Percentiles rank a stretch among this genome's conserved stretches.
Conservation (phyloP, 2,797 vertebrate species). For the Rhincodon typus region DNA sequence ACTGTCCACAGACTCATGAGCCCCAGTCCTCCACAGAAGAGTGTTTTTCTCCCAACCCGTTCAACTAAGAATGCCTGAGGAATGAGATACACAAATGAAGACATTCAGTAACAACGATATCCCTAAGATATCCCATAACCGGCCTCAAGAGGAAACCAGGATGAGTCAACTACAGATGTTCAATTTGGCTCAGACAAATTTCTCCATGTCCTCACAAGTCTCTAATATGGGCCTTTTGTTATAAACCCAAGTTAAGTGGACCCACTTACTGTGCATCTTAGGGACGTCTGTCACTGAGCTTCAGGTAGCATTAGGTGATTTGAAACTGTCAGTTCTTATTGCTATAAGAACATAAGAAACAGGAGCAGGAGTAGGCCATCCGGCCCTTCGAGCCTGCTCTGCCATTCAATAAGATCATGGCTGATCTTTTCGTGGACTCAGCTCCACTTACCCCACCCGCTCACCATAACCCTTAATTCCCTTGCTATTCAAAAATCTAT, state of each 20-base stretch:
- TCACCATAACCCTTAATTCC: too few species aligned
- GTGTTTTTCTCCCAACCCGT: constrained; percentile 10
- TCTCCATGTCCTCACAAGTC: neutral
- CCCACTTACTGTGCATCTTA: neutral
- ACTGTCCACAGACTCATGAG: constrained; percentile 4
- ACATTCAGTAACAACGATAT: neutral
- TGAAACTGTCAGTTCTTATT: neutral
- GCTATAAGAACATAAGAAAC: too few species aligned
- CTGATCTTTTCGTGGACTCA: too few species aligned
- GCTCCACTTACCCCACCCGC: too few species aligned
- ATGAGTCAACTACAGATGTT: neutral
- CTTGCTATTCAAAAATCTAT: too few species aligned
- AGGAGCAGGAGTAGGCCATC: too few species aligned
- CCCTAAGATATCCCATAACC: too few species aligned
- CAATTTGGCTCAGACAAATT: neutral
- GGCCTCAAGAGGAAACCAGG: neutral
- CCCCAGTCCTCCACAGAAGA: constrained; percentile 6
- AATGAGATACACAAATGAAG: neutral
- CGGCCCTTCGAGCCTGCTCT: too few species aligned
- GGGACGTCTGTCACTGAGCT: neutral
- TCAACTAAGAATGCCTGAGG: neutral
- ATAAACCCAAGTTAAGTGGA: neutral
- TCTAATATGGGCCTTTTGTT: neutral
- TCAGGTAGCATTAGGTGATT: neutral
- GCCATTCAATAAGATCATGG: too few species aligned